A percentile compares a stretch with the other conserved stretches of the same genome.
phyloP scores from a whole-genome alignment of 2,113 vertebrate genomes.

The Solea senegalensis region DNA sequence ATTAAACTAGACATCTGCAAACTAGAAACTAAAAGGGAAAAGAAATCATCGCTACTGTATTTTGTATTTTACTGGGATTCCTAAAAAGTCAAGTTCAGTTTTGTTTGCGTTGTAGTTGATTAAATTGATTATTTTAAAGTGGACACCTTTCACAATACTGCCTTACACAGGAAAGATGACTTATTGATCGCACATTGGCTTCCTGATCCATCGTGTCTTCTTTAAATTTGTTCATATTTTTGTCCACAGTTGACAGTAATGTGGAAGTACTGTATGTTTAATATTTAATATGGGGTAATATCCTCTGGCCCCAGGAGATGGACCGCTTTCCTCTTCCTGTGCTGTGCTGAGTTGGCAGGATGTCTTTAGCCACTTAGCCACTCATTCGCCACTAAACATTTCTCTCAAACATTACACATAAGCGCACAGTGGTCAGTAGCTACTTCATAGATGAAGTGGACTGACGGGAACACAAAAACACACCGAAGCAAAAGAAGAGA shows the following conservation, averaged over 20 bases:
- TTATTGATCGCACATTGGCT: constrained; percentile 9
- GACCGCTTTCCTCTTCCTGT: constrained; percentile 51
- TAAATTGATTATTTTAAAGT: neutral
- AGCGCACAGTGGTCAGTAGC: neutral
- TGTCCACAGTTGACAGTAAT: constrained; percentile 50
- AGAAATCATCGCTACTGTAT: neutral
- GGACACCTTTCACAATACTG: neutral
- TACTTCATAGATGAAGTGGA: neutral
- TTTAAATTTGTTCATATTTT: constrained; percentile 45
- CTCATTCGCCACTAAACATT: constrained; percentile 47
- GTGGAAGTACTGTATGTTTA: constrained; percentile 50
- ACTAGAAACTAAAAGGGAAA: constrained; percentile 7
- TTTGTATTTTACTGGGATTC: too few species aligned
- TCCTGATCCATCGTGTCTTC: constrained; percentile 23
- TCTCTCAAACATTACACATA: constrained; percentile 2
- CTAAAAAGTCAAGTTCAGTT: neutral
- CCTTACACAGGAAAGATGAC: constrained; percentile 1
- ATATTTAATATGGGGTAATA: constrained; percentile 70
- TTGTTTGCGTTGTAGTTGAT: neutral
- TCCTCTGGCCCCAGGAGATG: constrained; percentile 35
- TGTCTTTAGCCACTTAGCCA: constrained; percentile 58
- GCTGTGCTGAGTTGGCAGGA: constrained; percentile 67
- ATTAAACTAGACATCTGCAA: constrained; percentile 15
- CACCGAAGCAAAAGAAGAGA: neutral
- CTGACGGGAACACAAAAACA: neutral